These are phyloP conservation scores for Lordiphosa collinella DNA, from an alignment of 1,140 invertebrate species.

Conservation along the genomic window DNA sequence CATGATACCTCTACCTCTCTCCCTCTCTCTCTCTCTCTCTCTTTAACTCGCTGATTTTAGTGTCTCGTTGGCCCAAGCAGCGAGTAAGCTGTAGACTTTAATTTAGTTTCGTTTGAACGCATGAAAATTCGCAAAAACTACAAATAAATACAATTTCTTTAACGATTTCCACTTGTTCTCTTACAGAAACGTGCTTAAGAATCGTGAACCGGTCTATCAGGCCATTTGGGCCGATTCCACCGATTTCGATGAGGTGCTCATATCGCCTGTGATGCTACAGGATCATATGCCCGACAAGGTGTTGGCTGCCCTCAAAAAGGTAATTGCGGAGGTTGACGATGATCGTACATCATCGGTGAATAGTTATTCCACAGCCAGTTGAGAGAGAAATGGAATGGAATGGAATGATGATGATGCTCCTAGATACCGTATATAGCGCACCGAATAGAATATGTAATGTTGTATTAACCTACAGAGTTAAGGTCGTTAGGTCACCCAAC, in stretches of 20 bases:
- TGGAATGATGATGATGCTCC: slow-evolving; percentile 26
- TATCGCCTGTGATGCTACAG: slow-evolving; percentile 94
- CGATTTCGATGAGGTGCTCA: slow-evolving; percentile 94
- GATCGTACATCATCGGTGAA: slow-evolving; percentile 60
- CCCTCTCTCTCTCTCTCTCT: slow-evolving; percentile 2
- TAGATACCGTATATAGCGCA: slow-evolving; percentile 36
- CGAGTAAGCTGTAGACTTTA: slow-evolving; percentile 8
- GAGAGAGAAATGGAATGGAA: slow-evolving; percentile 27
- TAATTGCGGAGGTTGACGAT: slow-evolving; percentile 80
- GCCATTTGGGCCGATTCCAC: slow-evolving; percentile 93
- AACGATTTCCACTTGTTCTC: slow-evolving; percentile 14
- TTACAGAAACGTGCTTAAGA: slow-evolving; percentile 85
- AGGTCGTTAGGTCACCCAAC: slow-evolving; percentile 3
- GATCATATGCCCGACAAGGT: slow-evolving; percentile 97
- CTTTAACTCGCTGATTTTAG: neutral
- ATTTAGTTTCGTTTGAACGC: neutral
- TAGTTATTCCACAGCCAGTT: slow-evolving; percentile 73
- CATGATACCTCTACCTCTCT: slow-evolving; percentile 3
- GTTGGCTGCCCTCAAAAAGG: slow-evolving; percentile 91
- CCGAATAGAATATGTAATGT: slow-evolving; percentile 31
- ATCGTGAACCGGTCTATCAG: slow-evolving; percentile 91
- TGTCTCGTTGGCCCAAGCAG: slow-evolving; percentile 1
- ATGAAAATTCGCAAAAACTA: neutral
- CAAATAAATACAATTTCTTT: neutral
- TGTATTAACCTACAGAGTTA: slow-evolving; percentile 31